Percentiles rank a stretch among this genome's conserved stretches.
Evolutionary conservation across 2,113 vertebrate genomes (phyloP).

Genomic region (Scomber scombrus): DNA sequence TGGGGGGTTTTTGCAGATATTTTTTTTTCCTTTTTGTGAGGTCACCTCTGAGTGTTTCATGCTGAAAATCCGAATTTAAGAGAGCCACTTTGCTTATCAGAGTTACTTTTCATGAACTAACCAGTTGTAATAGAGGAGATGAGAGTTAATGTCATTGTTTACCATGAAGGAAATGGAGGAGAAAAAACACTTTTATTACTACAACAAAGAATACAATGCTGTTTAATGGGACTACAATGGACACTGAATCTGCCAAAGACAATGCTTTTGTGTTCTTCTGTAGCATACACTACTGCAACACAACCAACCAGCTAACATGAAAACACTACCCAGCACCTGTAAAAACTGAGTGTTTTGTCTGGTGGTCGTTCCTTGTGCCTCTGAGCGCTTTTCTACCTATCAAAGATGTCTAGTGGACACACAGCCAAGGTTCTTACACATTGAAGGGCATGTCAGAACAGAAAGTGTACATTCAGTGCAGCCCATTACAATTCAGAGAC

Average conservation of each 20-base stretch:
- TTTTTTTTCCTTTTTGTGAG: background rate
- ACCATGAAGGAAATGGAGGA: background rate
- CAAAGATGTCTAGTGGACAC: slow-evolving; percentile 32
- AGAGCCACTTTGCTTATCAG: slow-evolving; percentile 10
- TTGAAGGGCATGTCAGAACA: slow-evolving; percentile 11
- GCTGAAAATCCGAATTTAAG: slow-evolving; percentile 24
- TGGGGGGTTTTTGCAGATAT: background rate
- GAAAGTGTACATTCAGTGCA: slow-evolving; percentile 17
- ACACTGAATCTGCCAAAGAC: background rate
- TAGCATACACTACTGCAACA: background rate
- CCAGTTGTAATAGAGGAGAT: slow-evolving; percentile 14
- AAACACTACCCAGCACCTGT: slow-evolving; percentile 12
- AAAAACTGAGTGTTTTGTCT: background rate
- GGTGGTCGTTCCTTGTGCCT: background rate
- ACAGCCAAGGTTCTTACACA: slow-evolving; percentile 18
- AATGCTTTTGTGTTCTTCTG: slow-evolving; percentile 13
- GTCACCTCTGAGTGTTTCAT: slow-evolving; percentile 17
- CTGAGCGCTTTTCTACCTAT: slow-evolving; percentile 14
- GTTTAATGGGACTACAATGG: slow-evolving; percentile 25
- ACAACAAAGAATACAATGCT: slow-evolving; percentile 30
- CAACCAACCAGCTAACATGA: slow-evolving; percentile 18
- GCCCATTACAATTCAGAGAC: slow-evolving; percentile 43
- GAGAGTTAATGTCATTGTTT: slow-evolving; percentile 25
- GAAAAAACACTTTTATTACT: slow-evolving; percentile 18
- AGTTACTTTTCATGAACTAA: slow-evolving; percentile 28